Conservation (phyloP, 2,113 vertebrate species). For the Gallinago jamesoni region DNA sequence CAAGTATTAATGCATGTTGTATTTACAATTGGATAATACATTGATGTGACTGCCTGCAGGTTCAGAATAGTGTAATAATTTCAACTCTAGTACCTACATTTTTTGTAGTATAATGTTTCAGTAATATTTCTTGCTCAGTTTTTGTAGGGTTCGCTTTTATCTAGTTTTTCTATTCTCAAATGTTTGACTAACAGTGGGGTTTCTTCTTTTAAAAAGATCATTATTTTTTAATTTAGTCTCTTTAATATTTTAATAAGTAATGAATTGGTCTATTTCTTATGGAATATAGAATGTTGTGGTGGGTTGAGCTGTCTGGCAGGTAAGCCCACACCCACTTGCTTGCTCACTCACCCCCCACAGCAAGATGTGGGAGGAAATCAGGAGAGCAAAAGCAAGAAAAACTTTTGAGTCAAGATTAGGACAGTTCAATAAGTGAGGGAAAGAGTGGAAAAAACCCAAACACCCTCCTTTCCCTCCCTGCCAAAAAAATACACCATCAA, state of each 20-base stretch:
- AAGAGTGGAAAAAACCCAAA: not conserved
- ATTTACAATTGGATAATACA: not conserved
- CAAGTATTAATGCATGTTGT: not conserved
- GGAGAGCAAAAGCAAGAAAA: not conserved
- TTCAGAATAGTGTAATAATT: not conserved
- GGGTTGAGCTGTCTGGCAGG: not conserved
- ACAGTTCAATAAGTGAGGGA: not conserved
- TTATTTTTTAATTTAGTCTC: not conserved
- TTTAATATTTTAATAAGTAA: not conserved
- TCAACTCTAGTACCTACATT: not conserved
- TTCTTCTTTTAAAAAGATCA: not conserved
- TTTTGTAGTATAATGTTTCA: not conserved
- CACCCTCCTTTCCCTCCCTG: accelerated
- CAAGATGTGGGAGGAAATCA: not conserved
- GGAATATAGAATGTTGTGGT: not conserved
- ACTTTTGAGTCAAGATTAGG: not conserved
- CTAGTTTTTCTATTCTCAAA: not conserved
- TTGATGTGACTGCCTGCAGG: not conserved
- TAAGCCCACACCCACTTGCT: not conserved
- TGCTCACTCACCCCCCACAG: not conserved
- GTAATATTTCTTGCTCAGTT: not conserved
- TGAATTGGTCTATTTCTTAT: not conserved
- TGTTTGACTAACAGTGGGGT: not conserved
- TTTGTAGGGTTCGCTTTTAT: not conserved
- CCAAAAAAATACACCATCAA: not conserved